Evolutionary conservation across 2,888 invertebrate species (phyloP).

Genomic region (Philopedon plagiatum): DNA sequence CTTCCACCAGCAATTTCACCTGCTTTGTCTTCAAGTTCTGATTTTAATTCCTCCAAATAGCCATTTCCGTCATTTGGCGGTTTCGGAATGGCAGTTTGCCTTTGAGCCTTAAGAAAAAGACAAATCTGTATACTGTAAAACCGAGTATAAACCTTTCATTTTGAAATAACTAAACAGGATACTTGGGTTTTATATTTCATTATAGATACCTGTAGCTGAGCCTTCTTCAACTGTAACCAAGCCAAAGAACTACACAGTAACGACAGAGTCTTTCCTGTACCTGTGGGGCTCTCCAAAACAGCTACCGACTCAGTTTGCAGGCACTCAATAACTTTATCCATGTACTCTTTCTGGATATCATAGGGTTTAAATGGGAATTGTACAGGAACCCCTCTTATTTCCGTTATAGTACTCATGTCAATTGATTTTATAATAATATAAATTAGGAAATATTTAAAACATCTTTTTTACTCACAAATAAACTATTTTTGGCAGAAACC

Average conservation of each 20-base stretch:
- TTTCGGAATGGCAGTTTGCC: constrained; percentile 31
- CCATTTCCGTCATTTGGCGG: constrained; percentile 15
- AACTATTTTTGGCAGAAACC: too few species aligned
- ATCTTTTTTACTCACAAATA: too few species aligned
- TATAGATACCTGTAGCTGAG: constrained; percentile 72
- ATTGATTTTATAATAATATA: too few species aligned
- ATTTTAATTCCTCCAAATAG: constrained; percentile 59
- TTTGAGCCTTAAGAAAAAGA: constrained; percentile 53
- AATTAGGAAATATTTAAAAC: too few species aligned
- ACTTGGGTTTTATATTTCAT: too few species aligned
- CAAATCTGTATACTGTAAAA: too few species aligned
- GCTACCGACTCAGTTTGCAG: constrained; percentile 86
- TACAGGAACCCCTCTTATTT: constrained; percentile 79
- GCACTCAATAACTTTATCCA: constrained; percentile 90
- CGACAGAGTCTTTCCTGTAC: constrained; percentile 96
- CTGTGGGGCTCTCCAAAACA: constrained; percentile 93
- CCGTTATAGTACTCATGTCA: constrained; percentile 53
- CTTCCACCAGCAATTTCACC: constrained; percentile 66
- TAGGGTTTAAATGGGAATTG: constrained; percentile 96
- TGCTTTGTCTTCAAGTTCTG: constrained; percentile 46
- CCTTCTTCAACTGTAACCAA: constrained; percentile 90
- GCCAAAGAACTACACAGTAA: constrained; percentile 93
- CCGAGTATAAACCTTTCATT: too few species aligned
- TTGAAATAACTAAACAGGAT: too few species aligned
- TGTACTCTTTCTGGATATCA: constrained; percentile 89